Percentiles rank a stretch among this genome's conserved stretches.
Evolutionary conservation across 2,113 vertebrate species (phyloP).

Genomic region (Crotalus helleri): DNA sequence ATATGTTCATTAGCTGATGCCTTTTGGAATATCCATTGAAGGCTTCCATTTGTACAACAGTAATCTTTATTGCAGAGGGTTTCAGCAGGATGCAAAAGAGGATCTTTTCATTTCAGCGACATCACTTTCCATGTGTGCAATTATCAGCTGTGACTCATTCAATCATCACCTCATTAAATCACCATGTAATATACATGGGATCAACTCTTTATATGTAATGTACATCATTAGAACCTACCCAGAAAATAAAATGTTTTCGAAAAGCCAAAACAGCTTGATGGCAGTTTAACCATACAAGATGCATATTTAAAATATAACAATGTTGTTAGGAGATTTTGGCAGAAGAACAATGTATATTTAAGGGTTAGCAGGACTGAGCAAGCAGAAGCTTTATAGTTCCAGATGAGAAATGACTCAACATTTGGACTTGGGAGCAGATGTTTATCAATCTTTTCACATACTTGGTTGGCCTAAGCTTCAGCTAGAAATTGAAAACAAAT

Average conservation of each 20-base stretch:
- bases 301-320: conserved; percentile 51
- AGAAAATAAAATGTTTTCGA: conserved; percentile 58
- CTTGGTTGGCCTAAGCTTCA: not conserved
- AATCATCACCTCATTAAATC: not conserved
- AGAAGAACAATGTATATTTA: conserved; percentile 36
- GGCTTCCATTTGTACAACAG: not conserved
- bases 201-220: conserved; percentile 48
- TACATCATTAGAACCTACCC: conserved; percentile 55
- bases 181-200: not conserved
- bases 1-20: not conserved
- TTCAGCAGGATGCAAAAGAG: not conserved
- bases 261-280: conserved; percentile 46
- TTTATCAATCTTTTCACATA: not conserved
- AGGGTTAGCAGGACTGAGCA: conserved; percentile 29
- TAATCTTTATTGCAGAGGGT: not conserved
- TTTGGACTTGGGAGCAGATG: not conserved
- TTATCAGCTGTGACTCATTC: not conserved
- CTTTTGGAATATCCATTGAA: not conserved
- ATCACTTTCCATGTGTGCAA: not conserved
- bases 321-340: conserved; percentile 44
- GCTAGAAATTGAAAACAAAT: not conserved
- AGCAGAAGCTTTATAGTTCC: conserved; percentile 38
- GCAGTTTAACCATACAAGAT: conserved; percentile 57
- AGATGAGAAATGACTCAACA: not conserved
- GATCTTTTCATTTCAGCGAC: not conserved